A percentile compares a stretch with the other conserved stretches of the same genome.
Conservation (phyloP, 2,888 invertebrate genomes). For the Meganola albula region DNA sequence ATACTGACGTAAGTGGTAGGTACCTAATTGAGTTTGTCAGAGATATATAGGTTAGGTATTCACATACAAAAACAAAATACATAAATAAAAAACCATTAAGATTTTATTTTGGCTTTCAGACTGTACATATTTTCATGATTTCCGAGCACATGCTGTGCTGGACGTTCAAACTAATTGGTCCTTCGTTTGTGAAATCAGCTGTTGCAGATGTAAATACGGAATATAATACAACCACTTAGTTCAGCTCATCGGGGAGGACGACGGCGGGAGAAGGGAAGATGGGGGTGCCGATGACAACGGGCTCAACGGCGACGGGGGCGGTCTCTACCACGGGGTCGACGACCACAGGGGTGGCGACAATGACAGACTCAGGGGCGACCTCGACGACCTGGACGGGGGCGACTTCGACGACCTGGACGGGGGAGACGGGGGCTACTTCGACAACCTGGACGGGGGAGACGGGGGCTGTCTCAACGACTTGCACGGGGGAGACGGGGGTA, state of each 20-base stretch:
- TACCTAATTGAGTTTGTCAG: no score
- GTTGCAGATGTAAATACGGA: no score
- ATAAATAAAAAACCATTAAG: no score
- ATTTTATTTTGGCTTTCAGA: no score
- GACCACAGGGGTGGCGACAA: conserved; percentile 2
- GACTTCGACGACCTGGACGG: neutral
- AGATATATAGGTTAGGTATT: no score
- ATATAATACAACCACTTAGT: conserved; percentile 4
- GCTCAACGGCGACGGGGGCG: conserved; percentile 16
- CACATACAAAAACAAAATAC: no score
- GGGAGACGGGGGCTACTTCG: conserved; percentile 1
- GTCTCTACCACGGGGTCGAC: conserved; percentile 23
- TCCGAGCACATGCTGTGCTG: no score
- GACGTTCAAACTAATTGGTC: no score
- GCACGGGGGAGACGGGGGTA: conserved; percentile 25
- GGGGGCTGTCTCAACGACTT: conserved; percentile 12
- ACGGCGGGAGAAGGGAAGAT: conserved; percentile 27
- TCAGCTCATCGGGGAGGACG: conserved; percentile 23
- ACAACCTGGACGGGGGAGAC: conserved; percentile 10
- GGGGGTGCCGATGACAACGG: conserved; percentile 17
- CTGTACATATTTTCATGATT: no score
- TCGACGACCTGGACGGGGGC: conserved; percentile 5
- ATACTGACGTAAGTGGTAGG: no score
- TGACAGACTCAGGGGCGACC: conserved; percentile 4
- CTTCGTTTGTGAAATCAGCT: no score